phyloP scores from a whole-genome alignment of 2,888 invertebrate species.

The Meliscaeva auricollis region DNA sequence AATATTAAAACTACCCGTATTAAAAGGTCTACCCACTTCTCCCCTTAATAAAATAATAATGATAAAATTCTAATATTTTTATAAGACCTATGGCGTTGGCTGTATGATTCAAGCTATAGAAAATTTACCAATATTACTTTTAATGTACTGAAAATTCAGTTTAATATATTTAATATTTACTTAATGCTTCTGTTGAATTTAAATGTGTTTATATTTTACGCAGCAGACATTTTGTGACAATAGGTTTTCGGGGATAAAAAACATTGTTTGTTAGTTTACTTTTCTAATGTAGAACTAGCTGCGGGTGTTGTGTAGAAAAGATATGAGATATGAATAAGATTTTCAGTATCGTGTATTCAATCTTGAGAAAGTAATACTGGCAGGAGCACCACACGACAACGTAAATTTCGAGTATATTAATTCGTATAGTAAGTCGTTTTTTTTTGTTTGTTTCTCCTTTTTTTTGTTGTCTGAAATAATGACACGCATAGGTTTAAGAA shows the following conservation, averaged over 20 bases:
- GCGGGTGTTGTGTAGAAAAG: slow-evolving; percentile 31
- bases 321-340: slow-evolving; percentile 50
- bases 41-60: background rate
- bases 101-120: no score
- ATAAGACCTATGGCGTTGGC: background rate
- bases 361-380: slow-evolving; percentile 17
- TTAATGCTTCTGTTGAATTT: background rate
- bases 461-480: background rate
- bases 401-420: slow-evolving; percentile 23
- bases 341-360: slow-evolving; percentile 42
- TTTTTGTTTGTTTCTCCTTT: background rate
- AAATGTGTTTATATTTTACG: slow-evolving; percentile 3
- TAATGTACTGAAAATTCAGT: background rate
- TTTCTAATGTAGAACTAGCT: slow-evolving; percentile 6
- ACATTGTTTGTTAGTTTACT: slow-evolving; percentile 26
- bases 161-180: slow-evolving; percentile 17
- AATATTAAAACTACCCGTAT: no score
- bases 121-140: slow-evolving; percentile 1
- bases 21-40: background rate
- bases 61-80: background rate
- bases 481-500: slow-evolving; percentile 37
- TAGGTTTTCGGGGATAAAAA: slow-evolving; percentile 1
- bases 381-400: slow-evolving; percentile 33
- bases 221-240: background rate
- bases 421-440: slow-evolving; percentile 28